A percentile compares a stretch with the other conserved stretches of the same genome.
Evolutionary conservation across 2,113 vertebrate genomes (phyloP).

Genomic region (Oenanthe oenanthe): DNA sequence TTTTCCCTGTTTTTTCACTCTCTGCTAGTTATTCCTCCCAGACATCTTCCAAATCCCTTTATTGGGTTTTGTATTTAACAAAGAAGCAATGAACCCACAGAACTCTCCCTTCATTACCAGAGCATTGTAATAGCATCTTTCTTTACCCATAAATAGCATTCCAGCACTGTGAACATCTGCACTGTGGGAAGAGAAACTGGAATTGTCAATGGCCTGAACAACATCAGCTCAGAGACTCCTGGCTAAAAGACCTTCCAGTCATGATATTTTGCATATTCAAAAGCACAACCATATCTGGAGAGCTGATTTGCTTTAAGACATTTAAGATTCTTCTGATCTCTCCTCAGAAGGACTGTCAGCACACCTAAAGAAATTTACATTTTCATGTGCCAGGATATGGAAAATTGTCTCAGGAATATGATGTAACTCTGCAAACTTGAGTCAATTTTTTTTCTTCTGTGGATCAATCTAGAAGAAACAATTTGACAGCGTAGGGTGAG

Average conservation of each 20-base stretch:
- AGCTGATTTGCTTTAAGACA: conserved; percentile 41
- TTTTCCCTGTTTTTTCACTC: neutral
- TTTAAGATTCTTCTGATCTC: conserved; percentile 56
- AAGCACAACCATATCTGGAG: conserved; percentile 16
- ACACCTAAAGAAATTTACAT: conserved; percentile 34
- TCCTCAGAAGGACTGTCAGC: conserved; percentile 17
- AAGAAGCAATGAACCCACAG: neutral
- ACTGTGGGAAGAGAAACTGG: neutral
- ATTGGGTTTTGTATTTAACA: conserved; percentile 14
- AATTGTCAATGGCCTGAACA: neutral
- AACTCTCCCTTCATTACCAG: neutral
- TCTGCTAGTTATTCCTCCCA: neutral
- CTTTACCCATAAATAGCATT: neutral
- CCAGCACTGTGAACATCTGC: neutral
- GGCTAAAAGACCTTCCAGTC: neutral
- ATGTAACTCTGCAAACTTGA: neutral
- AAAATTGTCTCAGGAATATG: conserved; percentile 4
- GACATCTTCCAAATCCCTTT: conserved; percentile 39
- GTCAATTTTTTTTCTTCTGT: neutral
- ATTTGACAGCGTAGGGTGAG: neutral
- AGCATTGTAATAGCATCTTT: neutral
- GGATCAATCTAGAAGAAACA: neutral
- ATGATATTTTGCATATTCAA: conserved; percentile 34
- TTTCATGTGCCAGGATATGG: conserved; percentile 8
- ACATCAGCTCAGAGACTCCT: neutral